Percentiles rank a stretch among this genome's conserved stretches.
Evolutionary conservation across 2,888 invertebrate species (phyloP).

Genomic region (Imbricaverruca yamaguchii): DNA sequence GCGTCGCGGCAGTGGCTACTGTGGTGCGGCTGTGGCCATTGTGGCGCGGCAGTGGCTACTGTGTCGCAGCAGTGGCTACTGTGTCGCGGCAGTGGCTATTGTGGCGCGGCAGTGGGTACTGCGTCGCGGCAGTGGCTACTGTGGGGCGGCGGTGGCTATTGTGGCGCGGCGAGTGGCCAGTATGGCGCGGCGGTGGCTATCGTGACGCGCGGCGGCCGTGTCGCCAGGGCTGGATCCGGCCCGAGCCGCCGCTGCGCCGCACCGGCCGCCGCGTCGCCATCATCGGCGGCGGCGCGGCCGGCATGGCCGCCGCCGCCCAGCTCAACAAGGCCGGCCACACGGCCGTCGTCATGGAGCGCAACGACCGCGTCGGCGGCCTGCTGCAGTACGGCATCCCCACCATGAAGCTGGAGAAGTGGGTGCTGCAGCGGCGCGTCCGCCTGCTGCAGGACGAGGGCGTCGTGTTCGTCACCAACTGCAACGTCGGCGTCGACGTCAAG

Average conservation of each 20-base stretch:
- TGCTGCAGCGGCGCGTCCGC: conserved; percentile 79
- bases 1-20: no score
- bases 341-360: conserved; percentile 95
- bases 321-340: conserved; percentile 92
- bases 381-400: conserved; percentile 97
- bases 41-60: no score
- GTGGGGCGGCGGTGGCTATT: no score
- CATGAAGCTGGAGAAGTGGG: conserved; percentile 93
- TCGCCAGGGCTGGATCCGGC: conserved; percentile 76
- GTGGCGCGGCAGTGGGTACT: no score
- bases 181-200: no score
- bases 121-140: no score
- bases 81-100: no score
- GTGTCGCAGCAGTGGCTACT: no score
- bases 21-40: no score
- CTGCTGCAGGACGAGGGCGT: conserved; percentile 85
- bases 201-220: no score
- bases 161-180: no score
- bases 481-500: conserved; percentile 84
- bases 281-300: conserved; percentile 89
- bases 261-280: conserved; percentile 79
- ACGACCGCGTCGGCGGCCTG: conserved; percentile 89
- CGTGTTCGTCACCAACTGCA: conserved; percentile 75
- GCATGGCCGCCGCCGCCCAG: conserved; percentile 93
- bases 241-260: conserved; percentile 64